Conservation (phyloP, 2,113 vertebrate genomes). For the Rhynchomys soricoides region DNA sequence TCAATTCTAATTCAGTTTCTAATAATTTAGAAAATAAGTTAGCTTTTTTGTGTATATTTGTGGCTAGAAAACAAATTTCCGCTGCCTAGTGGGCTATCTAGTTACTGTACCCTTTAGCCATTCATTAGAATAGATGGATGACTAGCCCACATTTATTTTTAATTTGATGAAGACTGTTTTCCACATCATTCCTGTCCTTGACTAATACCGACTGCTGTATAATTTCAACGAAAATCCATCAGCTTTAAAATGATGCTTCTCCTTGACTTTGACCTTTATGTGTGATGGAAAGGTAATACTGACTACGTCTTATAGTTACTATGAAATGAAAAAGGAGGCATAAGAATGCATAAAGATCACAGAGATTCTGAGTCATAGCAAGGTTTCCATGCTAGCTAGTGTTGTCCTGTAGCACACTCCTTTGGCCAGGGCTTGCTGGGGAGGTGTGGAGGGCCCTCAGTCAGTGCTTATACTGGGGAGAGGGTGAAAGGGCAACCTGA, state of each 20-base stretch:
- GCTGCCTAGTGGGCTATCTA: neutral
- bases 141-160: neutral
- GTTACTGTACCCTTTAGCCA: neutral
- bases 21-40: neutral
- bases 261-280: neutral
- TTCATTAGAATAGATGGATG: neutral
- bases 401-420: neutral
- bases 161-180: neutral
- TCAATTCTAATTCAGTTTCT: neutral
- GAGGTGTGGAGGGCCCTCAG: slow-evolving; percentile 27
- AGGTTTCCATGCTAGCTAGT: neutral
- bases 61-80: neutral
- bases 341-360: neutral
- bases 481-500: slow-evolving; percentile 65
- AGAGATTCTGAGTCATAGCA: neutral
- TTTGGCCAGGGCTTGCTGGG: neutral
- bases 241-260: neutral
- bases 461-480: slow-evolving; percentile 16
- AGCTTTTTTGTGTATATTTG: neutral
- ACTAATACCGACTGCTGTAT: neutral
- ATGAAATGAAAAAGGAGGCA: neutral
- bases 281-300: neutral
- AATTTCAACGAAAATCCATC: neutral
- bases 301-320: neutral
- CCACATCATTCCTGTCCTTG: neutral